Conservation (phyloP, 1,140 invertebrate genomes). For the Listronotus bonariensis region DNA sequence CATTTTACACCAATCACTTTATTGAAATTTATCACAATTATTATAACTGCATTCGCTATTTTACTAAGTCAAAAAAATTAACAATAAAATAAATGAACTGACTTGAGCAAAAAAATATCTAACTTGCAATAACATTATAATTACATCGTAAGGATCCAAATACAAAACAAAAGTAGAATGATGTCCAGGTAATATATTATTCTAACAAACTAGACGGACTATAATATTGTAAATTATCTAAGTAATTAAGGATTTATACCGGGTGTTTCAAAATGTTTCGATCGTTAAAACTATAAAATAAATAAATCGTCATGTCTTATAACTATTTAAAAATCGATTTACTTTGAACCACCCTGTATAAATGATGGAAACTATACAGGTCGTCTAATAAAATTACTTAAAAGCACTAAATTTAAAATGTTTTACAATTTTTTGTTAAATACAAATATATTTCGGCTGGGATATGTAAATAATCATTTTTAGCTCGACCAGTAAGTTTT, state of each 20-base stretch:
- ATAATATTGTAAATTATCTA: constrained; percentile 4
- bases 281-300: background rate
- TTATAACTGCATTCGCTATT: constrained; percentile 38
- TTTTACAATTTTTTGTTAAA: background rate
- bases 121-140: constrained; percentile 20
- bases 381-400: background rate
- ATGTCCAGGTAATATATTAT: constrained; percentile 14
- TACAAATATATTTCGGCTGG: background rate
- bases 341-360: background rate
- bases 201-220: constrained; percentile 14
- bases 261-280: background rate
- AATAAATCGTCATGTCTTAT: background rate
- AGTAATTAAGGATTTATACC: background rate
- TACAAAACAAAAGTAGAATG: constrained; percentile 14
- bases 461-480: too few relatives aligned
- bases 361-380: constrained; percentile 1
- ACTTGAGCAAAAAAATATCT: constrained; percentile 36
- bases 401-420: background rate
- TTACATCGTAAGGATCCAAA: constrained; percentile 12
- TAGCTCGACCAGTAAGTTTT: too few relatives aligned
- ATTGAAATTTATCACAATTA: constrained; percentile 41
- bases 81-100: constrained; percentile 23
- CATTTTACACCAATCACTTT: constrained; percentile 39
- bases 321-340: background rate
- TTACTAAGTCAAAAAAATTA: constrained; percentile 29